Conservation (phyloP, 2,797 vertebrate genomes). For the Alauda arvensis region DNA sequence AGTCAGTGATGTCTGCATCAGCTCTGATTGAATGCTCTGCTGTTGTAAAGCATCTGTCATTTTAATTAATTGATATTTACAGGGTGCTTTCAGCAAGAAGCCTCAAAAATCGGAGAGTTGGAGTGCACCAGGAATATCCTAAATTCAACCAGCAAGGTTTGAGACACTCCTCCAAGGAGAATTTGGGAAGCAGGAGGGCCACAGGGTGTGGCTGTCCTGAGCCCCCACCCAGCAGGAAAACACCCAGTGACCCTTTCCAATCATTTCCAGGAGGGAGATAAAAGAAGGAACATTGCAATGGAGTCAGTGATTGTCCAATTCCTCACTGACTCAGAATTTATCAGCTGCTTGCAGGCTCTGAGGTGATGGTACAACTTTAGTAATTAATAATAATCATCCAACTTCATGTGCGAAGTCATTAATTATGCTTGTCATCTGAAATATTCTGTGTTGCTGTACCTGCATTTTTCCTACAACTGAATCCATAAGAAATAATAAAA, state of each 20-base stretch:
- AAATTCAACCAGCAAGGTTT: not conserved
- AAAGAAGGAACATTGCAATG: rapidly evolving
- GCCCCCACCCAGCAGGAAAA: not conserved
- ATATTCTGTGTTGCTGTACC: too few species aligned
- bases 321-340: too few species aligned
- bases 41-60: not conserved
- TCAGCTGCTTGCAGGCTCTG: too few species aligned
- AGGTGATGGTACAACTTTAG: too few species aligned
- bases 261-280: not conserved
- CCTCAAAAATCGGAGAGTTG: not conserved
- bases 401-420: too few species aligned
- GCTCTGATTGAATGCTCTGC: not conserved
- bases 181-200: not conserved
- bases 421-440: too few species aligned
- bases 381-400: too few species aligned
- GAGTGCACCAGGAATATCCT: not conserved
- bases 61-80: not conserved
- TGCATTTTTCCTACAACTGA: too few species aligned
- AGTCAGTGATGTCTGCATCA: not conserved
- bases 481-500: too few species aligned
- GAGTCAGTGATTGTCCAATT: not conserved
- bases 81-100: not conserved
- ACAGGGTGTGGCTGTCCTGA: rapidly evolving
- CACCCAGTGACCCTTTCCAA: not conserved
- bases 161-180: not conserved